Base-by-base conservation (phyloP, 2,888 invertebrate species). In the Barypeithes pellucidus region DNA sequence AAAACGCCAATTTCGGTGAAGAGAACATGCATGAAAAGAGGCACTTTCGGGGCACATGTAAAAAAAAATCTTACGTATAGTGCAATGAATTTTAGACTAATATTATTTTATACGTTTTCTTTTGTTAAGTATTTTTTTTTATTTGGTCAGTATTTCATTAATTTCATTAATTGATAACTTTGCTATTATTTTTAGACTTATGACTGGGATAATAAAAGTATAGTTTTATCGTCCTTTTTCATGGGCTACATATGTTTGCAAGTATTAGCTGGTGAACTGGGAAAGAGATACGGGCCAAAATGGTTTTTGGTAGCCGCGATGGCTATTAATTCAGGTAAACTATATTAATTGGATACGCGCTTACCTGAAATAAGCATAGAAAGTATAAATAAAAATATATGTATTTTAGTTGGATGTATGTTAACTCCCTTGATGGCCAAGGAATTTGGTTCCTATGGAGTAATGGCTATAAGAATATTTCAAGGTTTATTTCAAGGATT, bases 191-290 rank as follows among this genome's bases (percentile, higher is more conserved):
- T 77, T 79, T 79, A 90, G 89, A 82, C 84, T 77, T 91, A 86
- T 81, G 59, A 88, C 0, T 92, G 92, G 92, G 81, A 84, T 7
- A 84, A 88, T 67, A 80, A 85, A 8, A 88, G 89, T 12, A 81
- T 90, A 67, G 88, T 94, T 29, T 85, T 93, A 5, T 93, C 93
- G 7, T 92, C 94, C 0, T 94, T 94, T 84, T 94, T 93, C 84
- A 93, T 93, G 93, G 94, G 94, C 0, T 94, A 95, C 82, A 88
- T 93, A 2, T 76, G 92, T 1, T 90, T 92, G 9, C 94, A 95
- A 84, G 85, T 94, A 0, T 92, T 93, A 0, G 90, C 91, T 0
- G 92, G 93, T 0, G 88, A 92, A 76, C 83, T 96, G 52, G 93
- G 94, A 0, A 91, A 92, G 79, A 88, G 88, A 8, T 91, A 91